A percentile compares a stretch with the other conserved stretches of the same genome.
phyloP scores from a whole-genome alignment of 2,888 invertebrate species.

The Spodoptera littoralis region DNA sequence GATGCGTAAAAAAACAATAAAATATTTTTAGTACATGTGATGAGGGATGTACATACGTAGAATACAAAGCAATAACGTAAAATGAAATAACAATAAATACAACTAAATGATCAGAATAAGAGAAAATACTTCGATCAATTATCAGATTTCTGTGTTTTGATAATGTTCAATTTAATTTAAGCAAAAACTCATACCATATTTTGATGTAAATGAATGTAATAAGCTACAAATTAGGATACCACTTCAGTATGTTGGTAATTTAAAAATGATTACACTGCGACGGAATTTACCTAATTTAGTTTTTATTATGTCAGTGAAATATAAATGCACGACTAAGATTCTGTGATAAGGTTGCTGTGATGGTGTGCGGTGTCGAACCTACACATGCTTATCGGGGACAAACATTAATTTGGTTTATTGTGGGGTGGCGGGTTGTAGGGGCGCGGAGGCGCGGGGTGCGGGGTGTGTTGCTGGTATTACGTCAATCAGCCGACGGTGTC shows the following conservation, averaged over 20 bases:
- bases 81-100: no score
- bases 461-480: conserved; percentile 62
- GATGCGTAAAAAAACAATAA: no score
- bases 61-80: no score
- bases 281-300: background rate
- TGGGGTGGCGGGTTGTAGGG: conserved; percentile 62
- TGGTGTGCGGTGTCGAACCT: conserved; percentile 57
- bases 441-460: conserved; percentile 49
- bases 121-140: no score
- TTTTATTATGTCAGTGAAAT: conserved; percentile 22
- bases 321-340: conserved; percentile 36
- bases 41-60: no score
- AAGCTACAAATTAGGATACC: background rate
- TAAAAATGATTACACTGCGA: no score
- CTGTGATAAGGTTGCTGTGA: conserved; percentile 44
- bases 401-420: conserved; percentile 84
- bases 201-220: background rate
- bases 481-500: conserved; percentile 77
- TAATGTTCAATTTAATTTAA: no score
- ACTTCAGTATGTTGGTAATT: no score
- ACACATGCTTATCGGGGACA: conserved; percentile 75
- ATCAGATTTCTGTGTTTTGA: no score
- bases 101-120: no score
- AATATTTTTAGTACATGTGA: no score
- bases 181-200: no score